Evolutionary conservation across 2,113 vertebrate genomes (phyloP).

Genomic region (Gallinago jamesoni): DNA sequence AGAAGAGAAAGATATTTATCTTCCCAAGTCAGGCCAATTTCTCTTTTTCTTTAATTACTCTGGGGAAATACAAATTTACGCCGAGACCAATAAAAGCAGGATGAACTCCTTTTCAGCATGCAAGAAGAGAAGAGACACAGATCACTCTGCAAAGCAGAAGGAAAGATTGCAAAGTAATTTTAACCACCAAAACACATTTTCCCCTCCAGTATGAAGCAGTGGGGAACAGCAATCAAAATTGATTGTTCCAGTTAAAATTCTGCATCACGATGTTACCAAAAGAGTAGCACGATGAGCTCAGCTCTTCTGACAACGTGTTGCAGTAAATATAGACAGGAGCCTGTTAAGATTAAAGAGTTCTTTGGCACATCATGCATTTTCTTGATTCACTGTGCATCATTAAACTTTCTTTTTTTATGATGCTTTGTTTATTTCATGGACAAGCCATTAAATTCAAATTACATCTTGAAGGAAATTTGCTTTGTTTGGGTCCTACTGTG

Average conservation of each 20-base stretch:
- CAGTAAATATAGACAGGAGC: not conserved
- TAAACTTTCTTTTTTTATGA: conserved; percentile 31
- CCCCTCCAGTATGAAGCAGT: not conserved
- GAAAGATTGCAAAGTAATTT: not conserved
- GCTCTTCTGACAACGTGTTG: not conserved
- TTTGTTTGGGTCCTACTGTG: not conserved
- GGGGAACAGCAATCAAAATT: conserved; percentile 18
- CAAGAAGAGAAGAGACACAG: not conserved
- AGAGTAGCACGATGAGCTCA: not conserved
- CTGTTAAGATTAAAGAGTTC: not conserved
- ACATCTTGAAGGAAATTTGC: conserved; percentile 35
- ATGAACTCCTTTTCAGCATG: not conserved
- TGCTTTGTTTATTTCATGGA: conserved; percentile 64
- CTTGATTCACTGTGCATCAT: conserved; percentile 55
- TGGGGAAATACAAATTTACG: not conserved
- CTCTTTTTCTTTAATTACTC: conserved; percentile 13
- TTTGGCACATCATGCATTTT: conserved; percentile 19
- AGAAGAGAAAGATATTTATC: not conserved
- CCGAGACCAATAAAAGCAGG: not conserved
- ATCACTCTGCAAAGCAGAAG: not conserved
- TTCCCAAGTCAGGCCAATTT: not conserved
- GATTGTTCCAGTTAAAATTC: conserved; percentile 43
- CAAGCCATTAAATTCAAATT: conserved; percentile 67
- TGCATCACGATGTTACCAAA: not conserved
- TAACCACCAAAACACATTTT: conserved; percentile 3